These are phyloP conservation scores for Cheilinus undulatus DNA, from an alignment of 2,113 vertebrate genomes.

Conservation along the genomic window DNA sequence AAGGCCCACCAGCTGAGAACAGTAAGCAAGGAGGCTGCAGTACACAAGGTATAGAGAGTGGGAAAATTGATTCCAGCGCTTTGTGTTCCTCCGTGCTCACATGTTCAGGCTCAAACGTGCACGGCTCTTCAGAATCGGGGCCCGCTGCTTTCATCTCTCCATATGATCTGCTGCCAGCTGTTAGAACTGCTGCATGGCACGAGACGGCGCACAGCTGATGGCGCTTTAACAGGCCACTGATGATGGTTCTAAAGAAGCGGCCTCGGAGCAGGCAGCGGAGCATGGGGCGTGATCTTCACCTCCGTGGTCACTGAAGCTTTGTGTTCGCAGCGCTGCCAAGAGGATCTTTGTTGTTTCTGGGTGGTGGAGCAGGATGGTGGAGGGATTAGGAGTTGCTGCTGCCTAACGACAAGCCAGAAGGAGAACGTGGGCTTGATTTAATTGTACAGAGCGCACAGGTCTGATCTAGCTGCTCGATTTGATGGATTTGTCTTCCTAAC, in stretches of 20 bases:
- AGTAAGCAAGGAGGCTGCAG: slow-evolving; percentile 26
- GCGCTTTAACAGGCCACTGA: slow-evolving; percentile 40
- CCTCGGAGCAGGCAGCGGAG: slow-evolving; percentile 38
- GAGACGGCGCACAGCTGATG: slow-evolving; percentile 35
- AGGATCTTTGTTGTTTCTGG: slow-evolving; percentile 38
- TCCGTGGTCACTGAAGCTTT: slow-evolving; percentile 23
- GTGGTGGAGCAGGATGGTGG: slow-evolving; percentile 4
- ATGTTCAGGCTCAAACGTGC: neutral
- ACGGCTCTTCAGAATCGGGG: neutral
- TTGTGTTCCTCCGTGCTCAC: neutral
- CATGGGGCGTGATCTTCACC: slow-evolving; percentile 19
- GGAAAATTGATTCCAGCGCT: neutral
- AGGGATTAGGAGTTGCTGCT: slow-evolving; percentile 1
- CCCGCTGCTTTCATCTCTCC: neutral
- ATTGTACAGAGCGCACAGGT: neutral
- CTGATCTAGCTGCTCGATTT: neutral
- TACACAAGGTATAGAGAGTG: slow-evolving; percentile 3
- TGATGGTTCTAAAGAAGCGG: slow-evolving; percentile 39
- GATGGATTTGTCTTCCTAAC: too few relatives aligned
- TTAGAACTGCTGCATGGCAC: slow-evolving; percentile 25
- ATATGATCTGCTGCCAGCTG: slow-evolving; percentile 46
- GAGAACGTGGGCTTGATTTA: slow-evolving; percentile 6
- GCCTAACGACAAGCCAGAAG: neutral
- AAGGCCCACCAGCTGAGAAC: slow-evolving; percentile 55
- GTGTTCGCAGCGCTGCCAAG: slow-evolving; percentile 22